phyloP scores from a whole-genome alignment of 2,113 vertebrate genomes.

The Pelecanus crispus region DNA sequence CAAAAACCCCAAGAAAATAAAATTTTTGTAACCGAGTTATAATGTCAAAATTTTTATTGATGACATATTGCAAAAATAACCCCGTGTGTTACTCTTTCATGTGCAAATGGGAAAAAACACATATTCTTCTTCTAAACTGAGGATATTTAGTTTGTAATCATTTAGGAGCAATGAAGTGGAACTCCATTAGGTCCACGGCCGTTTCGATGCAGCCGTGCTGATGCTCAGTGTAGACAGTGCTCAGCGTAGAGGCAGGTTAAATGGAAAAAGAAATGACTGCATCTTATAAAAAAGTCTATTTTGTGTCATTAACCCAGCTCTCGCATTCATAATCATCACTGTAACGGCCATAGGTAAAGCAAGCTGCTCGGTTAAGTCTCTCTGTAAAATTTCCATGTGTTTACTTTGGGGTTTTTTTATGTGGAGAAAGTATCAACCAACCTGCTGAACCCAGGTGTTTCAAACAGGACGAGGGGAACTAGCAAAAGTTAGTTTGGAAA shows the following conservation, averaged over 20 bases:
- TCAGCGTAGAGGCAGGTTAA: not conserved
- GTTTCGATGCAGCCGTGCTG: not conserved
- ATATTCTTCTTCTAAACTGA: not conserved
- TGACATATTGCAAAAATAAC: not conserved
- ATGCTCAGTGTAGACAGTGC: not conserved
- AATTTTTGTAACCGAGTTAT: not conserved
- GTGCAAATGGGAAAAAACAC: not conserved
- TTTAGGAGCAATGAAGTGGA: not conserved
- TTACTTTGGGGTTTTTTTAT: accelerated
- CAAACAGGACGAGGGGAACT: not conserved
- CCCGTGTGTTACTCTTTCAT: not conserved
- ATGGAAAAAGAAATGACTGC: not conserved
- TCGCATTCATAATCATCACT: accelerated
- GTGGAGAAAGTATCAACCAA: not conserved
- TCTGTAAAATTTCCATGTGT: not conserved
- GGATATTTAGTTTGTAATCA: not conserved
- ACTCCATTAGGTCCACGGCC: not conserved
- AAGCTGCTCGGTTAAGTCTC: not conserved
- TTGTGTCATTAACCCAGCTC: not conserved
- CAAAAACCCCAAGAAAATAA: not conserved
- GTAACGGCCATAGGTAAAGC: not conserved
- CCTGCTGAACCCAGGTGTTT: not conserved
- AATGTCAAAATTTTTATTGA: not conserved
- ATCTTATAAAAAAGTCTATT: not conserved
- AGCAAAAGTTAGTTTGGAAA: not conserved